These are phyloP conservation scores for Chironomus striatipennis DNA, from an alignment of 1,140 invertebrate species.

Conservation along the genomic window DNA sequence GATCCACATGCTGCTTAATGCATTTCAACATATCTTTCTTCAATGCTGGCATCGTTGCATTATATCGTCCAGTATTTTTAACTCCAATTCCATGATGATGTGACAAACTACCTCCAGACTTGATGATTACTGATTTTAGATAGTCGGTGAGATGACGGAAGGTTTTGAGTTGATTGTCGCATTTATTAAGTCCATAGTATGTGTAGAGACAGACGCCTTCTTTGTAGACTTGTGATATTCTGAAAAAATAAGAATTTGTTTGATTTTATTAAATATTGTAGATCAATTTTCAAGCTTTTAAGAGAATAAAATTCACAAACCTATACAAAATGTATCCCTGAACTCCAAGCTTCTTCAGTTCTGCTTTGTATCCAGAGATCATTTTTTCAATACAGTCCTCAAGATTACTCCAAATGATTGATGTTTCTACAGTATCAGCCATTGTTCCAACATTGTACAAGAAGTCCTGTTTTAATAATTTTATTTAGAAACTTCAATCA, in stretches of 20 bases:
- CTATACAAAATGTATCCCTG: too few species aligned
- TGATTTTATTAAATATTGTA: too few species aligned
- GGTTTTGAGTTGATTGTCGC: constrained; percentile 62
- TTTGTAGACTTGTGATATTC: constrained; percentile 91
- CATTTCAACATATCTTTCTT: constrained; percentile 67
- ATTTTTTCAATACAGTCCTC: background rate
- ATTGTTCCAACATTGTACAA: constrained; percentile 82
- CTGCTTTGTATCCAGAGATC: too few species aligned
- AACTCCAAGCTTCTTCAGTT: too few species aligned
- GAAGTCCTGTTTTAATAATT: too few species aligned
- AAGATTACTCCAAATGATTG: constrained; percentile 76
- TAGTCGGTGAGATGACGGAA: constrained; percentile 77
- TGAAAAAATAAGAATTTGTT: constrained; percentile 25
- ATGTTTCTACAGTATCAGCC: constrained; percentile 97
- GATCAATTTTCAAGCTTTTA: too few species aligned
- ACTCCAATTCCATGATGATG: constrained; percentile 97
- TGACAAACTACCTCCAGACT: constrained; percentile 82
- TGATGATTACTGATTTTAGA: constrained; percentile 87
- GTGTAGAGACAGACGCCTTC: constrained; percentile 96
- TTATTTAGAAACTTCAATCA: too few species aligned
- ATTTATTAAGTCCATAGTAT: constrained; percentile 89
- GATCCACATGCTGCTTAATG: constrained; percentile 81
- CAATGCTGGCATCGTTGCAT: constrained; percentile 60
- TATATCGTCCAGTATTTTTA: constrained; percentile 77
- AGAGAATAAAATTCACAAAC: too few species aligned